Base-by-base conservation (phyloP, 2,797 vertebrate species). In the Atherinosoma microstoma region DNA sequence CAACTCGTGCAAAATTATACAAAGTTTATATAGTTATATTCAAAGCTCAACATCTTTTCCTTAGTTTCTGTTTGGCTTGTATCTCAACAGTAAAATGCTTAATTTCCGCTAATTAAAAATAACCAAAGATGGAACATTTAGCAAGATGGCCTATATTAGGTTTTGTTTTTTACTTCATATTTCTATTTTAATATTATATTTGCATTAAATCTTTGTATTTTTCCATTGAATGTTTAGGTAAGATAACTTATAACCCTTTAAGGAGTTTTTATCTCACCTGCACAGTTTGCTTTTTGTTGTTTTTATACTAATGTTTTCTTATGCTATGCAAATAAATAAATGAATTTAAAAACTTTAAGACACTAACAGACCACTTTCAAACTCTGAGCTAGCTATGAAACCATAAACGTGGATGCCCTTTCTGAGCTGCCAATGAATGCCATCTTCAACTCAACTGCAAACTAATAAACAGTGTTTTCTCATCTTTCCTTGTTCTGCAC, bases 401-500 rank as follows among this genome's bases (percentile, higher is more conserved):
- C 18, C 59, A 47, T 40, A 11, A 18, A 18, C 7, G 29, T 45
- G 10, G 58, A 51, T 18, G 20, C 74, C 65, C 71, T 58, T 45
- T 62, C 63, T 15, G 53, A 83, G 53, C 68, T 56, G 62, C 83
- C 67, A 68, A 63, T 29, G 22, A 76, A 67, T 65, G 29, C 47
- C 77, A 83, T 75, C 72, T 63, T 77, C 49, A 79, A 67, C 70
- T 58, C 1, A 54, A 58, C 35, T 57, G 66, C 56, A 78, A 78
- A 81, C 42, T 62, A 70, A 73, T 56, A 67, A 78, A 73, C 73
- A 15, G 30, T 34, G 47, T 75, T 70, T 67, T 66, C 70, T 79
- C 56, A 8, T 77, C 61, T 20, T 36, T 64, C 73, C 74, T 84
- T 83, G 72, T 75, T 82, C 66, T 24, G 67, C 72, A 58, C 38